phyloP scores from a whole-genome alignment of 2,797 vertebrate species.

The Sciurus vulgaris region DNA sequence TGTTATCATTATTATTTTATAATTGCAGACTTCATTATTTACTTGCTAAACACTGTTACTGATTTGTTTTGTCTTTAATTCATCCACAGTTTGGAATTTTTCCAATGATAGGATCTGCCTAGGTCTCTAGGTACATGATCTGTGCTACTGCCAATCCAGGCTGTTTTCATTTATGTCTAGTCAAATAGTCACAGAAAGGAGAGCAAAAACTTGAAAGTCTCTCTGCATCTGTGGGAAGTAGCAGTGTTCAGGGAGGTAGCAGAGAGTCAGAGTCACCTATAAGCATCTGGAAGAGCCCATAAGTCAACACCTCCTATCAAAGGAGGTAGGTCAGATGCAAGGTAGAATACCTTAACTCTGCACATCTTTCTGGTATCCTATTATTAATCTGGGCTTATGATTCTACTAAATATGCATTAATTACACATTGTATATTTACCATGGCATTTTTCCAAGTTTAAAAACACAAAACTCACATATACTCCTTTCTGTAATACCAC shows the following conservation, averaged over 20 bases:
- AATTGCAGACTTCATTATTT: neutral
- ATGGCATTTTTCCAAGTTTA: neutral
- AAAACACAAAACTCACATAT: neutral
- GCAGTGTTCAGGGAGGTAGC: neutral
- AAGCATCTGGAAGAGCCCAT: neutral
- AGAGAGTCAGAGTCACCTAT: neutral
- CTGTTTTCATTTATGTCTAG: neutral
- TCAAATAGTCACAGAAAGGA: neutral
- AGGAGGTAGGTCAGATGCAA: neutral
- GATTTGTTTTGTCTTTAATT: neutral
- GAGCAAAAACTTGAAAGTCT: neutral
- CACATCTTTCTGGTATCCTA: neutral
- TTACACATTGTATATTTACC: neutral
- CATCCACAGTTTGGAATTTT: neutral
- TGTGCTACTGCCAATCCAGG: neutral
- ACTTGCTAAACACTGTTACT: neutral
- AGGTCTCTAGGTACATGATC: neutral
- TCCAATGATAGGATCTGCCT: neutral
- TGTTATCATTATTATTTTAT: neutral
- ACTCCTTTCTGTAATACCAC: neutral
- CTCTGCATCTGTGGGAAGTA: neutral
- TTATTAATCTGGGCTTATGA: neutral
- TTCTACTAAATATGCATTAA: neutral
- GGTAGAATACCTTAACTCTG: neutral
- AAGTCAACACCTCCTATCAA: neutral